A percentile compares a stretch with the other conserved stretches of the same genome.
These are phyloP conservation scores for Cydia pomonella DNA, from an alignment of 1,140 invertebrate genomes.

Conservation along the genomic window DNA sequence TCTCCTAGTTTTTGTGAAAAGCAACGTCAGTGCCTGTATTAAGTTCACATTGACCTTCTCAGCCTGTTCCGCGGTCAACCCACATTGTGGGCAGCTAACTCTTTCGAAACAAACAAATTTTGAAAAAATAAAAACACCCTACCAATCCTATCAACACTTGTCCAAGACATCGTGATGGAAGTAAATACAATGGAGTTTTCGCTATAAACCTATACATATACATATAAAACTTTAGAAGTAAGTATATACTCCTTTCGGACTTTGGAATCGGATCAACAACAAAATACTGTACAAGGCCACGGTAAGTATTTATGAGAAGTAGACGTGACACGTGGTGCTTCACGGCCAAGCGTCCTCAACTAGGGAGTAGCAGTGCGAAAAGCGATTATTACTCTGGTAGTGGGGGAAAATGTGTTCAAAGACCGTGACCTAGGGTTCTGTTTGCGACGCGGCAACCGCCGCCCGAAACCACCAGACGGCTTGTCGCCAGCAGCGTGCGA, in stretches of 20 bases:
- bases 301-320: slow-evolving; percentile 29
- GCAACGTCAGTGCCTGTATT: slow-evolving; percentile 36
- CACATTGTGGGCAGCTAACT: slow-evolving; percentile 5
- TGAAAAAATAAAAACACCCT: neutral
- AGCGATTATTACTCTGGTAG: slow-evolving; percentile 27
- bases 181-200: too few relatives aligned
- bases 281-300: slow-evolving; percentile 33
- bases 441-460: slow-evolving; percentile 63
- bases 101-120: neutral
- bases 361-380: slow-evolving; percentile 32
- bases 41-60: slow-evolving; percentile 46
- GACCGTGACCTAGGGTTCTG: slow-evolving; percentile 69
- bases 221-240: too few relatives aligned
- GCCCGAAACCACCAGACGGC: slow-evolving; percentile 71
- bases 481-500: slow-evolving; percentile 66
- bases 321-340: slow-evolving; percentile 24
- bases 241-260: neutral
- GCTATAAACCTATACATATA: too few relatives aligned
- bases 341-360: slow-evolving; percentile 24
- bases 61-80: slow-evolving; percentile 18
- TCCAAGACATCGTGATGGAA: too few relatives aligned
- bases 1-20: slow-evolving; percentile 44
- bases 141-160: too few relatives aligned
- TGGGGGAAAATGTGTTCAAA: slow-evolving; percentile 65
- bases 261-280: neutral